Evolutionary conservation across 2,113 vertebrate genomes (phyloP).

Genomic region (Peromyscus polionotus): DNA sequence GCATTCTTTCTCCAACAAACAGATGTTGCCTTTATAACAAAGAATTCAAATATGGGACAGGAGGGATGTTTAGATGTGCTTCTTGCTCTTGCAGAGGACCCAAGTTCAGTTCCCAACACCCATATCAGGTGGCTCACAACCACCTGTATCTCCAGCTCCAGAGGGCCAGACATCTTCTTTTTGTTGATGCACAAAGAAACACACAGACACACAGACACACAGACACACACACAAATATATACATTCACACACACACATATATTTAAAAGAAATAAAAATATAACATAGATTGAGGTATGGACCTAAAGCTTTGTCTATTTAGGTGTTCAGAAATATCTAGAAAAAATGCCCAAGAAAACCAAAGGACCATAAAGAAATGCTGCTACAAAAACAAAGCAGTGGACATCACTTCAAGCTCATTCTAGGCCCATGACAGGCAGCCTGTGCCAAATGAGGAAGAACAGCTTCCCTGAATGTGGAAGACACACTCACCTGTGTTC

Average conservation of each 20-base stretch:
- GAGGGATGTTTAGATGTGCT: not conserved
- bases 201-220: not conserved
- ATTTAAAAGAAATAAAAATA: not conserved
- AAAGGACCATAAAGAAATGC: not conserved
- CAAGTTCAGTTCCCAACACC: not conserved
- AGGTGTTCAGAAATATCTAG: not conserved
- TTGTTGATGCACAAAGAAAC: not conserved
- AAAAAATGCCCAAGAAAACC: not conserved
- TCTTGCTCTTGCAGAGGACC: not conserved
- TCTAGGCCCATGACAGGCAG: fast-evolving
- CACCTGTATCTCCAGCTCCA: not conserved
- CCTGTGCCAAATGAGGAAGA: not conserved
- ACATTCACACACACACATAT: not conserved
- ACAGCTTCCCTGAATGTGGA: not conserved
- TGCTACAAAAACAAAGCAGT: not conserved
- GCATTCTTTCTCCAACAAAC: not conserved
- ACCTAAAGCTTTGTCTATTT: not conserved
- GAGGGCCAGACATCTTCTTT: not conserved
- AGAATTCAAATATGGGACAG: not conserved
- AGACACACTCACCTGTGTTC: too few species aligned
- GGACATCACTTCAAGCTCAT: not conserved
- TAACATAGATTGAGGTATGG: not conserved
- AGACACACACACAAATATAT: not conserved
- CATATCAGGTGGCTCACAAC: not conserved
- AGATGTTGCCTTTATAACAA: not conserved